These are phyloP conservation scores for Brachyptera putata DNA, from an alignment of 2,888 invertebrate species.

Conservation along the genomic window DNA sequence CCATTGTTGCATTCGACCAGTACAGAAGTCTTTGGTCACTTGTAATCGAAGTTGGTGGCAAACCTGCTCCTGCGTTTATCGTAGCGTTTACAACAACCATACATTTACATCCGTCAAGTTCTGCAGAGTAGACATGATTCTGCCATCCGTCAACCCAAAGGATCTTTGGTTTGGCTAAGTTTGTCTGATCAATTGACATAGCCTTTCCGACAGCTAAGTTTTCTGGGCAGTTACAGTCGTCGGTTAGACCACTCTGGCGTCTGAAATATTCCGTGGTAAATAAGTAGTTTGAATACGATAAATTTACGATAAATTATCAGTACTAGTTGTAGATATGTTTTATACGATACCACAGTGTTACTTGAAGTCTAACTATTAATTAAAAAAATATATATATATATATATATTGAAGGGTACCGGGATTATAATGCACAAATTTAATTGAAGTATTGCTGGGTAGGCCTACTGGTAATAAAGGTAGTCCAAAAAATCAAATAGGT, in stretches of 20 bases:
- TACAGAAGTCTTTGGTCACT: constrained; percentile 68
- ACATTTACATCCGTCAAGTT: constrained; percentile 64
- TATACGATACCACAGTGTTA: background rate
- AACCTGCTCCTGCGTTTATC: constrained; percentile 40
- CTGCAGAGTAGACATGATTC: constrained; percentile 58
- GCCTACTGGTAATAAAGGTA: too few relatives aligned
- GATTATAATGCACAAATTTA: too few relatives aligned
- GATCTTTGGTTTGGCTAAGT: constrained; percentile 50
- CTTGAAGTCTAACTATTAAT: too few relatives aligned
- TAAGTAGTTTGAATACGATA: too few relatives aligned
- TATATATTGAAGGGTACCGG: too few relatives aligned
- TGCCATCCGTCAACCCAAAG: constrained; percentile 62
- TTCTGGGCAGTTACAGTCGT: constrained; percentile 62
- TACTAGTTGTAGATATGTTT: background rate
- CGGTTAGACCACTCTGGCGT: constrained; percentile 22
- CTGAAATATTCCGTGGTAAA: background rate
- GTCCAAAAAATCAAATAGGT: too few relatives aligned
- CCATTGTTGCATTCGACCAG: constrained; percentile 63
- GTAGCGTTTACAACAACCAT: constrained; percentile 54
- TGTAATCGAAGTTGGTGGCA: constrained; percentile 63
- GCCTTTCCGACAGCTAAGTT: constrained; percentile 58
- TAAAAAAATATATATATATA: too few relatives aligned
- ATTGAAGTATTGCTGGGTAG: too few relatives aligned
- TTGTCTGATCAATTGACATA: constrained; percentile 66
- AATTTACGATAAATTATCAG: too few relatives aligned